Base-by-base conservation (phyloP, 2,113 vertebrate genomes). In the Malurus cyaneus region DNA sequence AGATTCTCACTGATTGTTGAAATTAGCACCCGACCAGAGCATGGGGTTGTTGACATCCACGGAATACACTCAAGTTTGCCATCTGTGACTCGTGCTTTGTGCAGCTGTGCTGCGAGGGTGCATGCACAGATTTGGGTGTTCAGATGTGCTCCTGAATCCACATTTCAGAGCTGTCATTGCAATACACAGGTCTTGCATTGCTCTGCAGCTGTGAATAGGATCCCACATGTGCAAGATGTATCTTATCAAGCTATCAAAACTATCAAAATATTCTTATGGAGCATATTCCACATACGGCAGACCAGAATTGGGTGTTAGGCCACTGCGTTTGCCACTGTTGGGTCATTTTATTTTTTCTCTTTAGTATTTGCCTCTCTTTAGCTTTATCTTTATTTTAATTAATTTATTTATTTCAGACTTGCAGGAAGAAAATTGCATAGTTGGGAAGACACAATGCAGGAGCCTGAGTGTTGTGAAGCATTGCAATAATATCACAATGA, bases 211-310 rank as follows among this genome's bases (percentile, higher is more conserved):
- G n/a, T 54, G 42, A 65, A 50, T 17, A 31, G 39, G 12, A 59
- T 66, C 42, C 21, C 26, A 2, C 1, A 2, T 13, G 5, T 59
- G 32, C 26, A 39, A 39, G 34, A 23, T 0, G 0, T 9, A 52
- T 12, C 47, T 73, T 6, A 12, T 32, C 3, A 2, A 56, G 23
- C n/a, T n/a, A n/a, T n/a, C n/a, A n/a, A n/a, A n/a, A n/a, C n/a
- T n/a, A 24, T 18, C 2, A 2, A 32, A 24, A 25, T 76, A 12
- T 49, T 78, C 32, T 79, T 57, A 42, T 4, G 19, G 21, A 52
- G 29, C 8, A 24, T 56, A 74, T 67, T 29, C 13, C 29, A 32
- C 34, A 29, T 39, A 49, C 1, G 54, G 32, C 16, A 78, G 26
- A 26, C 19, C 18, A 78, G 60, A 89, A 47, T 0, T 56, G 42